Conservation (phyloP, 2,797 vertebrate genomes). For the Podargus strigoides region DNA sequence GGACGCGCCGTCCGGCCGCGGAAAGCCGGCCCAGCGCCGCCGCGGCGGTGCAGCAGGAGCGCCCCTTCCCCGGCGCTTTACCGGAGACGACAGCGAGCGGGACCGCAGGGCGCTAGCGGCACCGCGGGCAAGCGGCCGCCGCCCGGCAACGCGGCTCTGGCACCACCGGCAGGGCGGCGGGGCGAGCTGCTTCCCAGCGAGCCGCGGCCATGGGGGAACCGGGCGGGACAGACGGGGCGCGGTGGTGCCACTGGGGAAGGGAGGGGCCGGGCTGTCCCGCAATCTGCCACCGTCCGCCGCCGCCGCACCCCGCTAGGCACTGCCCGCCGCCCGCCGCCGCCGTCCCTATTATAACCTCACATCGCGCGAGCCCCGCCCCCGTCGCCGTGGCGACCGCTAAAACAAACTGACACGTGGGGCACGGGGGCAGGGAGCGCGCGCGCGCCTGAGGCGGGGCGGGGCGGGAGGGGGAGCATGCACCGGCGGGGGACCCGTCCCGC, state of each 20-base stretch:
- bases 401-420: constrained; percentile 64
- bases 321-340: constrained; percentile 33
- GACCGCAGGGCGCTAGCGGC: neutral
- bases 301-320: constrained; percentile 64
- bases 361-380: neutral
- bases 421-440: neutral
- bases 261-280: neutral
- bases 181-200: constrained; percentile 42
- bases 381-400: constrained; percentile 58
- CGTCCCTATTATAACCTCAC: neutral
- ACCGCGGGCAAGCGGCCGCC: neutral
- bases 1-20: neutral
- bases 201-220: constrained; percentile 59
- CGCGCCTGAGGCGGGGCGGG: too few relatives aligned
- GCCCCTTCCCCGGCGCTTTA: neutral
- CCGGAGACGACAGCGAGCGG: neutral
- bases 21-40: neutral
- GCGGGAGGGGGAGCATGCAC: accelerated
- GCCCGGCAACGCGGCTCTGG: neutral
- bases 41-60: neutral
- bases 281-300: neutral
- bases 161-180: neutral
- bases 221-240: constrained; percentile 4
- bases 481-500: neutral
- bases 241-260: neutral